Evolutionary conservation across 2,888 invertebrate species (phyloP).

Genomic region (Plebejus anna): DNA sequence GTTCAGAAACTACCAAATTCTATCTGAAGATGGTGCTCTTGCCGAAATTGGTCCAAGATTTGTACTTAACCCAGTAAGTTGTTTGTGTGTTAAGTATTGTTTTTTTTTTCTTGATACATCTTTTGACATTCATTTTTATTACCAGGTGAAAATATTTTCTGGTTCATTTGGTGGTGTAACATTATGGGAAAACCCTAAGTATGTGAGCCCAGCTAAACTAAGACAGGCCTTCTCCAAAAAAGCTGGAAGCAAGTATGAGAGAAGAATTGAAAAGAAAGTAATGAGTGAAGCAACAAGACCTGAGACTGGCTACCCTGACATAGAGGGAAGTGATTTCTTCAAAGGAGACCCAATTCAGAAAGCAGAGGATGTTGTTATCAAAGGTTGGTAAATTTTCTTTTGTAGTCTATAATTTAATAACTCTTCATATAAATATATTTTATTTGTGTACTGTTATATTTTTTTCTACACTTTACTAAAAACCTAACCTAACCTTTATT

Average conservation of each 20-base stretch:
- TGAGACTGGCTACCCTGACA: conserved; percentile 84
- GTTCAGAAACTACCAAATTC: conserved; percentile 98
- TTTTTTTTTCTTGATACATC: not conserved
- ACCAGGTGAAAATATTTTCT: conserved; percentile 94
- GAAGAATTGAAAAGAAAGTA: conserved; percentile 89
- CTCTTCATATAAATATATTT: not conserved
- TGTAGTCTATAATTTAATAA: not conserved
- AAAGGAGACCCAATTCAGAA: conserved; percentile 79
- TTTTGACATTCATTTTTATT: conserved; percentile 52
- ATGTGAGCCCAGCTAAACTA: conserved; percentile 93
- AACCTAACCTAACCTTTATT: conserved; percentile 17
- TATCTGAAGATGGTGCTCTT: conserved; percentile 96
- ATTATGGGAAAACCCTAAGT: conserved; percentile 95
- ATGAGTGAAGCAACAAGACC: conserved; percentile 86
- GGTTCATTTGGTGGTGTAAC: conserved; percentile 96
- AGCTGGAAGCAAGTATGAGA: conserved; percentile 87
- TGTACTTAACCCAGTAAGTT: conserved; percentile 87
- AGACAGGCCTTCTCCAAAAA: conserved; percentile 85
- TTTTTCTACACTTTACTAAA: not conserved
- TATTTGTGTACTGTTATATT: not conserved
- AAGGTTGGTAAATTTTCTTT: conserved; percentile 39
- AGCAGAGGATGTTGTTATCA: conserved; percentile 73
- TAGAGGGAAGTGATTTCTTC: conserved; percentile 88
- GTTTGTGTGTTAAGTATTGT: not conserved
- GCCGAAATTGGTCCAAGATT: conserved; percentile 97